phyloP scores from a whole-genome alignment of 2,797 vertebrate species.

The Sebastes umbrosus region DNA sequence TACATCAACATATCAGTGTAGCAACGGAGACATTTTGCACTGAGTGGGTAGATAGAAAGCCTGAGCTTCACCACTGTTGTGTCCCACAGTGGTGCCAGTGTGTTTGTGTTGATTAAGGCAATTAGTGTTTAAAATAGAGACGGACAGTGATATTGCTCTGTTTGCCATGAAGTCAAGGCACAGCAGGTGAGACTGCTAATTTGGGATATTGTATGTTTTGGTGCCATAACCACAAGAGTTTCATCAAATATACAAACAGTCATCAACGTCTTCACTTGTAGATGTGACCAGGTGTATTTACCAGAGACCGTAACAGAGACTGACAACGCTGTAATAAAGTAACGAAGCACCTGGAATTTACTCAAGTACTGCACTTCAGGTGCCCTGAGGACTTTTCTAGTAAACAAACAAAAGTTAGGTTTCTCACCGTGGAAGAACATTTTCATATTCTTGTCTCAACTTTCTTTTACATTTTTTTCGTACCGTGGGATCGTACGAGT shows the following conservation, averaged over 20 bases:
- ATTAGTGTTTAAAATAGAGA: slow-evolving; percentile 38
- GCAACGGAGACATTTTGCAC: slow-evolving; percentile 13
- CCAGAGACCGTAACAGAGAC: no score
- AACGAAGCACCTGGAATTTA: no score
- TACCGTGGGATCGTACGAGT: no score
- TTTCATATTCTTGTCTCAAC: no score
- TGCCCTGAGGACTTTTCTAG: no score
- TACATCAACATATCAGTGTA: slow-evolving; percentile 44
- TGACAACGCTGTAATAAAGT: no score
- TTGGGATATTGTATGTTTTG: not conserved
- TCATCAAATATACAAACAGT: not conserved
- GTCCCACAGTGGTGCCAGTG: not conserved
- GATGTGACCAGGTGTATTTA: no score
- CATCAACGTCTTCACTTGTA: not conserved
- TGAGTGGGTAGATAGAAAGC: slow-evolving; percentile 38
- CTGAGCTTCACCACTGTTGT: not conserved
- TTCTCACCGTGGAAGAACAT: no score
- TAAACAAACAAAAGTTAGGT: no score
- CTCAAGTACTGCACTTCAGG: no score
- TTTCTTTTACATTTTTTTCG: no score
- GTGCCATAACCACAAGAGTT: not conserved
- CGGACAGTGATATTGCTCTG: slow-evolving; percentile 4
- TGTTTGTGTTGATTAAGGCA: slow-evolving; percentile 50
- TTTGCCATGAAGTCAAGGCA: not conserved
- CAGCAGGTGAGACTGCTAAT: not conserved